Evolutionary conservation across 1,140 invertebrate species (phyloP).

Genomic region (Drosophila punjabiensis): DNA sequence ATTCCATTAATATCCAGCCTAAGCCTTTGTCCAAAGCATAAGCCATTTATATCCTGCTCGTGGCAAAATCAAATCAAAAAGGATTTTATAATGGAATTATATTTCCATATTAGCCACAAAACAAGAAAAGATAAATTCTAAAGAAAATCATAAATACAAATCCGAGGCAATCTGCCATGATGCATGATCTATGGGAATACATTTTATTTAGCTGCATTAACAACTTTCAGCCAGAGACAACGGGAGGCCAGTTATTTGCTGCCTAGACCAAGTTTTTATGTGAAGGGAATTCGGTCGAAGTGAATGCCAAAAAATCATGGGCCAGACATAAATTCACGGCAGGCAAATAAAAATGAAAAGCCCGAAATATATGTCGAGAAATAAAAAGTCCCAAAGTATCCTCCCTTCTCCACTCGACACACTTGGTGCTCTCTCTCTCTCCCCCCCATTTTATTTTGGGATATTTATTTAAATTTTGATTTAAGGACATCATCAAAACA

Average conservation of each 20-base stretch:
- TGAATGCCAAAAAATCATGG: slow-evolving; percentile 70
- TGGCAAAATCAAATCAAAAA: slow-evolving; percentile 50
- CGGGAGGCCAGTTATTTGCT: slow-evolving; percentile 52
- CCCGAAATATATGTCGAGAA: slow-evolving; percentile 29
- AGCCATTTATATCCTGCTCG: slow-evolving; percentile 2
- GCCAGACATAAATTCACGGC: slow-evolving; percentile 65
- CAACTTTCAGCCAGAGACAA: slow-evolving; percentile 65
- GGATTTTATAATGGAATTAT: slow-evolving; percentile 72
- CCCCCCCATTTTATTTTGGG: slow-evolving; percentile 52
- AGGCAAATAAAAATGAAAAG: slow-evolving; percentile 62
- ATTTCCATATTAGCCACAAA: slow-evolving; percentile 59
- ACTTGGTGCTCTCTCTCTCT: background rate
- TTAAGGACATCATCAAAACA: slow-evolving; percentile 82
- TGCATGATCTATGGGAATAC: slow-evolving; percentile 69
- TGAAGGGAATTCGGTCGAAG: background rate
- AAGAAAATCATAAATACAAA: slow-evolving; percentile 70
- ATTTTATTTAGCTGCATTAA: slow-evolving; percentile 63
- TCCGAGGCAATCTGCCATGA: slow-evolving; percentile 70
- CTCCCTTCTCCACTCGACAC: too few relatives aligned
- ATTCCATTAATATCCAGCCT: background rate
- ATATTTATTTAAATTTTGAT: slow-evolving; percentile 84
- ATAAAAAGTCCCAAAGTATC: slow-evolving; percentile 50
- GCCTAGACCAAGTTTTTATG: slow-evolving; percentile 42
- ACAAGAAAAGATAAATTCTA: slow-evolving; percentile 42
- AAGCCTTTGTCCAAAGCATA: background rate